Percentiles rank a stretch among this genome's conserved stretches.
Evolutionary conservation across 2,888 invertebrate species (phyloP).

Genomic region (Homarus gammarus): DNA sequence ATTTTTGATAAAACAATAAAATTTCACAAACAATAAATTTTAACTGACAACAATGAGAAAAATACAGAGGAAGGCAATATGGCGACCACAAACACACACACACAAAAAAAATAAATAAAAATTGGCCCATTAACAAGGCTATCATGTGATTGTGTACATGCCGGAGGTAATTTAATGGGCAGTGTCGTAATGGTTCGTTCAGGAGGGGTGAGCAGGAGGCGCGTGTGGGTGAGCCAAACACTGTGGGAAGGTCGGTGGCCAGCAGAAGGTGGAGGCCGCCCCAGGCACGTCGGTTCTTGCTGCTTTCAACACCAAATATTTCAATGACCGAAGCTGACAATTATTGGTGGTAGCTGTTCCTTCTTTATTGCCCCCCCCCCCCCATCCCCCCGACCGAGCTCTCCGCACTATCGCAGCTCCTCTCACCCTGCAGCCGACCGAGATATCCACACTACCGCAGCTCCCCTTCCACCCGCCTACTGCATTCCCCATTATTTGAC

Average conservation of each 20-base stretch:
- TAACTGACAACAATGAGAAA: too few relatives aligned
- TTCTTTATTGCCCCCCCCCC: background rate
- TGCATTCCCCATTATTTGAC: too few relatives aligned
- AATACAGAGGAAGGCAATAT: too few relatives aligned
- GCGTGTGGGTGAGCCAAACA: background rate
- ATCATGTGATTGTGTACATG: constrained; percentile 29
- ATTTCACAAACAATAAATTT: too few relatives aligned
- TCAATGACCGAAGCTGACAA: constrained; percentile 29
- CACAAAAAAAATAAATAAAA: constrained; percentile 4
- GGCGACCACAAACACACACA: background rate
- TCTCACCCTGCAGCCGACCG: too few relatives aligned
- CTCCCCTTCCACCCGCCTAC: too few relatives aligned
- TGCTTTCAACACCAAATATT: constrained; percentile 46
- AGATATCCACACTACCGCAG: too few relatives aligned
- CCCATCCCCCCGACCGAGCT: background rate
- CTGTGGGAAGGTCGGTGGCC: background rate
- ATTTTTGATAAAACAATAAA: too few relatives aligned
- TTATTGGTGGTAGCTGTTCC: background rate
- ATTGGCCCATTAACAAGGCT: constrained; percentile 46
- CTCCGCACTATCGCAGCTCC: background rate
- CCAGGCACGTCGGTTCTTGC: background rate
- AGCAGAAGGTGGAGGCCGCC: background rate
- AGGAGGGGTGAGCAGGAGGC: background rate
- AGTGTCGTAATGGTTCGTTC: constrained; percentile 9
- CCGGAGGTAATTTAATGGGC: background rate